Evolutionary conservation across 2,888 invertebrate genomes (phyloP).

Genomic region (Stenodera caucasica): DNA sequence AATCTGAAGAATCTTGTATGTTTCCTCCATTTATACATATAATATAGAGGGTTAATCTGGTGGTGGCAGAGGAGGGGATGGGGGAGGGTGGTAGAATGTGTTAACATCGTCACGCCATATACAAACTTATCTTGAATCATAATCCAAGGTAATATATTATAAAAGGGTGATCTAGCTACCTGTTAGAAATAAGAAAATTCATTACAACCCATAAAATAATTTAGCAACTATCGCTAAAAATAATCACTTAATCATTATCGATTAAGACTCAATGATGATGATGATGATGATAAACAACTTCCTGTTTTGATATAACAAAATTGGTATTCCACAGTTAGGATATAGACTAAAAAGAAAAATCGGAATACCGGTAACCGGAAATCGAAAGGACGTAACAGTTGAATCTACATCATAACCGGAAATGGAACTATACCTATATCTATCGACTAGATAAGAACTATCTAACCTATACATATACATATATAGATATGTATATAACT

Average conservation of each 20-base stretch:
- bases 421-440: constrained; percentile 29
- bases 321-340: background rate
- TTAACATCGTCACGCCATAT: too few relatives aligned
- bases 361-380: constrained; percentile 23
- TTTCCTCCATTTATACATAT: background rate
- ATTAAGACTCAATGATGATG: background rate
- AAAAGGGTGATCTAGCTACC: too few relatives aligned
- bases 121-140: too few relatives aligned
- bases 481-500: background rate
- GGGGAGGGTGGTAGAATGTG: too few relatives aligned
- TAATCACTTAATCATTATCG: background rate
- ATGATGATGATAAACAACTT: background rate
- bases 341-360: constrained; percentile 16
- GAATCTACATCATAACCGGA: constrained; percentile 37
- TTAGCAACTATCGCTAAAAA: too few relatives aligned
- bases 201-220: background rate
- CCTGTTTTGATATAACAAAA: background rate
- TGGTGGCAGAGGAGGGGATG: too few relatives aligned
- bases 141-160: too few relatives aligned
- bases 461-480: background rate
- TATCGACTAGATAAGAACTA: constrained; percentile 38
- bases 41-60: too few relatives aligned
- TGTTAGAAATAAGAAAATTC: background rate
- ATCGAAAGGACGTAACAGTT: constrained; percentile 21
- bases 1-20: background rate